A percentile compares a stretch with the other conserved stretches of the same genome.
Conservation (phyloP, 2,888 invertebrate genomes). For the Mamestra brassicae region DNA sequence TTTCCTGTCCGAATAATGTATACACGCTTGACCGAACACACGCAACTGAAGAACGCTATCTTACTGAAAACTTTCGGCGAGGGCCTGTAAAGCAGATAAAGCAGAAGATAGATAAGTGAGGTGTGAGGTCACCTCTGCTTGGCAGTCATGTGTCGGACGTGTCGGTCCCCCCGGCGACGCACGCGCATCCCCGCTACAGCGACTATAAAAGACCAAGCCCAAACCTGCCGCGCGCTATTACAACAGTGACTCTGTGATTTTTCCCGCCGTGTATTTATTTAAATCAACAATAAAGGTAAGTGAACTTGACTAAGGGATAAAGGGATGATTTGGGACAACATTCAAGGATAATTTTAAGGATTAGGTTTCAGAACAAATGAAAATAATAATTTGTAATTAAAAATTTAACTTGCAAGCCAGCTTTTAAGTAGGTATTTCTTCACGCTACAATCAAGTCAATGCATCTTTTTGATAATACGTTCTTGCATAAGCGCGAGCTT, state of each 20-base stretch:
- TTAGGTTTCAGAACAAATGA: conserved; percentile 12
- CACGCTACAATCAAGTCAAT: conserved; percentile 43
- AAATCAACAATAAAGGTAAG: conserved; percentile 86
- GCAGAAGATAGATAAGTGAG: conserved; percentile 62
- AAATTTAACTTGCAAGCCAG: neutral
- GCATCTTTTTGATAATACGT: conserved; percentile 53
- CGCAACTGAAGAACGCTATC: neutral
- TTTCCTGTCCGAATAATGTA: conserved; percentile 4
- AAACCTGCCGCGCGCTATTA: conserved; percentile 90
- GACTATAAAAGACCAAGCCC: conserved; percentile 87
- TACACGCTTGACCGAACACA: conserved; percentile 4
- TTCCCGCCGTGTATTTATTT: conserved; percentile 87
- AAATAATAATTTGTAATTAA: neutral
- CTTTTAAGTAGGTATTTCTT: conserved; percentile 33
- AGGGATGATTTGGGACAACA: conserved; percentile 72
- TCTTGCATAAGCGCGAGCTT: conserved; percentile 63
- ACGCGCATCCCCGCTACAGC: conserved; percentile 87
- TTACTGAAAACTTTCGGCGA: conserved; percentile 44
- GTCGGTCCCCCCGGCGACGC: conserved; percentile 79
- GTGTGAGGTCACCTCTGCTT: conserved; percentile 70
- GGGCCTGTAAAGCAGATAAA: conserved; percentile 43
- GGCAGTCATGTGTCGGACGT: conserved; percentile 70
- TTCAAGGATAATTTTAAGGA: conserved; percentile 37
- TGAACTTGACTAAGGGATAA: conserved; percentile 77
- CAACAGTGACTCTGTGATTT: conserved; percentile 90